Evolutionary conservation across 2,113 vertebrate genomes (phyloP).

Genomic region (Speoplatyrhinus poulsoni): DNA sequence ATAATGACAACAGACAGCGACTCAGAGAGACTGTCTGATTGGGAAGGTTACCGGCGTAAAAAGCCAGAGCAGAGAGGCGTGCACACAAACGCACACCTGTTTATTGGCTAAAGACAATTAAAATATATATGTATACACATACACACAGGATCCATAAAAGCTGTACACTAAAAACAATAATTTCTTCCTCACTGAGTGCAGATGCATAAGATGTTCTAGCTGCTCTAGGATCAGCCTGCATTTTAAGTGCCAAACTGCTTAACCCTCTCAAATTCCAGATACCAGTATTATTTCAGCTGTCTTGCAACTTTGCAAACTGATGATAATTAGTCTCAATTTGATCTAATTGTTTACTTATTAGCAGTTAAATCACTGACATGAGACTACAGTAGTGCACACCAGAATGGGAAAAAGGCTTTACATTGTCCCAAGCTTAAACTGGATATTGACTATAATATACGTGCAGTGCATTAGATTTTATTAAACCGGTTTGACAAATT

Average conservation of each 20-base stretch:
- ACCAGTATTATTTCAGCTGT: too few relatives aligned
- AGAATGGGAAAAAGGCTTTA: neutral
- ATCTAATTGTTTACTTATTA: too few relatives aligned
- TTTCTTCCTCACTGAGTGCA: slow-evolving; percentile 2
- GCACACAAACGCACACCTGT: slow-evolving; percentile 21
- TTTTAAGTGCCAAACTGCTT: too few relatives aligned
- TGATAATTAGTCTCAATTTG: too few relatives aligned
- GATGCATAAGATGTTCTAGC: neutral
- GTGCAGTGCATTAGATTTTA: too few relatives aligned
- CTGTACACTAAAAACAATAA: neutral
- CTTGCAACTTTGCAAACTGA: too few relatives aligned
- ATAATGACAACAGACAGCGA: slow-evolving; percentile 65
- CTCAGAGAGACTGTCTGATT: slow-evolving; percentile 68
- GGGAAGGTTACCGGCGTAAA: slow-evolving; percentile 70
- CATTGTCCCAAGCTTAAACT: too few relatives aligned
- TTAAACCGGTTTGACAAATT: too few relatives aligned
- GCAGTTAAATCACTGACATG: too few relatives aligned
- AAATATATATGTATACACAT: neutral
- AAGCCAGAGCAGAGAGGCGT: slow-evolving; percentile 15
- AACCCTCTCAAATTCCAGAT: too few relatives aligned
- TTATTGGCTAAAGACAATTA: slow-evolving; percentile 27
- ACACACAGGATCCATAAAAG: neutral
- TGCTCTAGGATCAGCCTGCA: neutral
- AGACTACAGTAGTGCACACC: too few relatives aligned
- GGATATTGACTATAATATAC: too few relatives aligned